Conservation (phyloP, 2,888 invertebrate species). For the Sussaba pulchella region DNA sequence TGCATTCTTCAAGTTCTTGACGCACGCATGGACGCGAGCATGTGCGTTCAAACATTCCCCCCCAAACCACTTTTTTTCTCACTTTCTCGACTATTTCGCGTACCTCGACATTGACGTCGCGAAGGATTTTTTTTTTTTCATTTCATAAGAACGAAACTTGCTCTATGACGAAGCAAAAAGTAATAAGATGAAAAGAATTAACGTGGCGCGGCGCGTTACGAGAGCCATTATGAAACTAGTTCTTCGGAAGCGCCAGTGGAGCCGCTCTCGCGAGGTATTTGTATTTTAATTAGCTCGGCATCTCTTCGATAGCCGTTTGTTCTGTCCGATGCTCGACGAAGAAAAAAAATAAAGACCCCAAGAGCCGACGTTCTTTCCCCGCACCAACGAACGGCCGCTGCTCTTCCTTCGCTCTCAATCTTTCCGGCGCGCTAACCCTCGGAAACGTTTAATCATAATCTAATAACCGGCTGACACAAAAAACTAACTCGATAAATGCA, state of each 20-base stretch:
- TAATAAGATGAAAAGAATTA: constrained; percentile 19
- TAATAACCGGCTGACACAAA: constrained; percentile 84
- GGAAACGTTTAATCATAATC: constrained; percentile 84
- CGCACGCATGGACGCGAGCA: too few relatives aligned
- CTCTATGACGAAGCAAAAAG: constrained; percentile 18
- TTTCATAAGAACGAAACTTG: too few relatives aligned
- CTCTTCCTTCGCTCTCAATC: constrained; percentile 63
- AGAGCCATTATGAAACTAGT: constrained; percentile 67
- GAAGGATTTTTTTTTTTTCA: too few relatives aligned
- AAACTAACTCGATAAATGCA: constrained; percentile 82
- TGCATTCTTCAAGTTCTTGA: too few relatives aligned
- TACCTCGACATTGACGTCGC: too few relatives aligned
- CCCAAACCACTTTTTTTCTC: too few relatives aligned
- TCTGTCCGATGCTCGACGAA: constrained; percentile 69
- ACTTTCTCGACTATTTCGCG: too few relatives aligned
- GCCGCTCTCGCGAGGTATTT: constrained; percentile 75
- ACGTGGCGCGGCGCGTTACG: constrained; percentile 19
- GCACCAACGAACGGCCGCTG: constrained; percentile 30
- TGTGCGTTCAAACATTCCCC: too few relatives aligned
- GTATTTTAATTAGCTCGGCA: constrained; percentile 83
- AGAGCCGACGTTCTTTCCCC: constrained; percentile 53
- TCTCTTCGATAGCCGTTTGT: constrained; percentile 79
- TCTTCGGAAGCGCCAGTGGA: constrained; percentile 65
- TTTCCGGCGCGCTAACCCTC: constrained; percentile 70
- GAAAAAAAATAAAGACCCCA: constrained; percentile 20